Evolutionary conservation across 2,113 vertebrate genomes (phyloP), one percentile per base, ranked within the genome.

Genomic region (Australoheros scitulus): DNA sequence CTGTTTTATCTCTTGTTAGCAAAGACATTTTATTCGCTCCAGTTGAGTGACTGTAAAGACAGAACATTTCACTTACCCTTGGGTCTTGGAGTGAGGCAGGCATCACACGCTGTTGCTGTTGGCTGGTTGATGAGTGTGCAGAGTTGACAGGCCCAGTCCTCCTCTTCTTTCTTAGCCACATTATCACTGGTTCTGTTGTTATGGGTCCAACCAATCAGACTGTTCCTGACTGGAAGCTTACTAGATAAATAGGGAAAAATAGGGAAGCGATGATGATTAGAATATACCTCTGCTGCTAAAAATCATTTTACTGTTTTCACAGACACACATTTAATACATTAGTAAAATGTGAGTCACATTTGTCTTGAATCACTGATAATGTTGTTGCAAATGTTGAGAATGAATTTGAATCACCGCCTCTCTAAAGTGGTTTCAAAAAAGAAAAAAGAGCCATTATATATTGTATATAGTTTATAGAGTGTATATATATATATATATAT

Each of bases 101-200:
- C 98, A 43, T 97, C 97, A 83, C 98, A 98, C 15, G 91, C 87
- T 77, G 91, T 89, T 43, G 93, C 91, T 80, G 96, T 88, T 2
- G 97, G 96, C 76, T 83, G 94, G 92, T 99, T 99, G 90, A 97
- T 93, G 74, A 99, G 95, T 9, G 97, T 99, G 80, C 98, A 99
- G 56, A 94, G 76, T 15, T 43, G 61, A 93, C 97, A 99, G 0
- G 94, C 87, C 98, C 98, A 99, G 70, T 97, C 96, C 82, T 97
- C 97, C 88, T 98, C 97, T 77, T 94, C 94, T 79, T 92, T 95
- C 86, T 14, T 92, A 34, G 96, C 96, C 65, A 97, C 90, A 0
- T 92, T 88, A 59, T 96, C 96, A 18, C 74, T 72, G 83, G 87
- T 80, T 77, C 79, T 80, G 8, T 91, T 89, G 50, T 81, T 92